Evolutionary conservation across 2,113 vertebrate species (phyloP).

Genomic region (Canis aureus): DNA sequence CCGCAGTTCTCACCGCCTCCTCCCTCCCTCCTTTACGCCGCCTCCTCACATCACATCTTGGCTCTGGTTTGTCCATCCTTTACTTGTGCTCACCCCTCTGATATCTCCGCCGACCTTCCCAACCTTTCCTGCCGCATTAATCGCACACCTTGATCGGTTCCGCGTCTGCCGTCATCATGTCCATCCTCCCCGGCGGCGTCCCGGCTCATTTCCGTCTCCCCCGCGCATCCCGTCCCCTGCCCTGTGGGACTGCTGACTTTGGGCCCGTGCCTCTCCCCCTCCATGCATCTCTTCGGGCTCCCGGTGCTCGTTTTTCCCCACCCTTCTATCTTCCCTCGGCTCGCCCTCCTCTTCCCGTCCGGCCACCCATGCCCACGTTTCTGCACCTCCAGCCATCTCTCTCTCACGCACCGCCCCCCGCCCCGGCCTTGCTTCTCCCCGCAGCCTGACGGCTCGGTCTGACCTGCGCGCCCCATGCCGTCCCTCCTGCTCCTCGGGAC

Average conservation of each 20-base stretch:
- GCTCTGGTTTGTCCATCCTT: background rate
- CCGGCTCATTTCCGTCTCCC: no score
- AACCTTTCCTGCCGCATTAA: background rate
- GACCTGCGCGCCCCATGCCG: constrained; percentile 64
- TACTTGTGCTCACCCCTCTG: background rate
- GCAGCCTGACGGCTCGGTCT: constrained; percentile 72
- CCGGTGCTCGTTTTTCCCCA: background rate
- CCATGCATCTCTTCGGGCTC: background rate
- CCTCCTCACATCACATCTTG: background rate
- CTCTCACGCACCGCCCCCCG: background rate
- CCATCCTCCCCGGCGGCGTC: background rate
- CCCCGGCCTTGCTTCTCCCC: constrained; percentile 10
- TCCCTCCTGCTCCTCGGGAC: constrained; percentile 79
- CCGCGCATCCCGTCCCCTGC: no score
- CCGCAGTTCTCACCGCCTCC: background rate
- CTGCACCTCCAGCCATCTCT: background rate
- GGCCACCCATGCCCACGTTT: background rate
- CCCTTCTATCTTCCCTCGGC: background rate
- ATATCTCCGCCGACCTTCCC: background rate
- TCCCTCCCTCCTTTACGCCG: no score
- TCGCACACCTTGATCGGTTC: background rate
- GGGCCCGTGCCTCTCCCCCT: background rate
- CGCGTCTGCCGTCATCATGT: background rate
- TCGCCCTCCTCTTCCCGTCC: background rate
- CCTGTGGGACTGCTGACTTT: background rate